Evolutionary conservation across 1,140 invertebrate genomes (phyloP).

Genomic region (Melanaphis sacchari): DNA sequence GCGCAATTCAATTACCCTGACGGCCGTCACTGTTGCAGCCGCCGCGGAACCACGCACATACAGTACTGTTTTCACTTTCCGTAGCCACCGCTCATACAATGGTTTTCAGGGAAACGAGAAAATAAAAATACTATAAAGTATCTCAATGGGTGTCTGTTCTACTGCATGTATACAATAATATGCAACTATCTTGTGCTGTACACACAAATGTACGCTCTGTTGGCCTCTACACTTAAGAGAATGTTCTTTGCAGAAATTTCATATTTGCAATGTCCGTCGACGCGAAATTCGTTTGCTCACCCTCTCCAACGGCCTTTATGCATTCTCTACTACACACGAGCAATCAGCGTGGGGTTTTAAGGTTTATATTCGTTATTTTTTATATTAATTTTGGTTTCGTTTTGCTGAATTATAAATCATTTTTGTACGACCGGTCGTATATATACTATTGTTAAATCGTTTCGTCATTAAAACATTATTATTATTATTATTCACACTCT

Average conservation of each 20-base stretch:
- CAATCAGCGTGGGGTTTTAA: neutral
- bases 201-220: neutral
- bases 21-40: neutral
- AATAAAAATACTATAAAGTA: neutral
- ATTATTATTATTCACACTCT: neutral
- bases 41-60: neutral
- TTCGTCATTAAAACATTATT: neutral
- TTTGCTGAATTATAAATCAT: neutral
- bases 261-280: neutral
- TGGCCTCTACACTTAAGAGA: neutral
- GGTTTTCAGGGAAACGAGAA: neutral
- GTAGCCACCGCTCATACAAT: too few relatives aligned
- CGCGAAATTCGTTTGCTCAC: too few relatives aligned
- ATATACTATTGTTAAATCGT: neutral
- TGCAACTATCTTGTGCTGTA: neutral
- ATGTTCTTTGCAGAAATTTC: neutral
- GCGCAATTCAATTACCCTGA: neutral
- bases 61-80: neutral
- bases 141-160: neutral
- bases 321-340: neutral
- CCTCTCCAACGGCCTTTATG: too few relatives aligned
- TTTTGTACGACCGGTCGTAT: neutral
- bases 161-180: too few relatives aligned
- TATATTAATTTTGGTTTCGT: neutral
- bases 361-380: neutral